phyloP scores from a whole-genome alignment of 2,113 vertebrate species.

The Semnornis frantzii region DNA sequence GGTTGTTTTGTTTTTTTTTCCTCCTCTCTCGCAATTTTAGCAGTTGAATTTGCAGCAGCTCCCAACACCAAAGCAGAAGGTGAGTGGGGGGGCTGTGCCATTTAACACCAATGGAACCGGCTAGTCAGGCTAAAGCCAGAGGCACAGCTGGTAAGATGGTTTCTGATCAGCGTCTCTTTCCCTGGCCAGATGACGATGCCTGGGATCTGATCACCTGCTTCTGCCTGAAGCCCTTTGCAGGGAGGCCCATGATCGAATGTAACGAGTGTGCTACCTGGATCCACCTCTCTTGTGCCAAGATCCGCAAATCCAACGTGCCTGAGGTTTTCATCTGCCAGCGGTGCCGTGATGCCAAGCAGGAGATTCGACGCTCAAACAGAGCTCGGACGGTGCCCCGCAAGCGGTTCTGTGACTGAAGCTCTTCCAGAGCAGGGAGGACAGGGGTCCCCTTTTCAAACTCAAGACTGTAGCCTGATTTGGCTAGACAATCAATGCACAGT shows the following conservation, averaged over 20 bases:
- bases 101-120: background rate
- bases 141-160: background rate
- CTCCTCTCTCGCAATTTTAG: background rate
- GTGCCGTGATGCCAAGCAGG: slow-evolving; percentile 89
- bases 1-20: background rate
- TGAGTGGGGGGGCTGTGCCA: background rate
- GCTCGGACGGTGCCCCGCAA: slow-evolving; percentile 92
- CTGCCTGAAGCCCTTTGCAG: slow-evolving; percentile 98
- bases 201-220: slow-evolving; percentile 99
- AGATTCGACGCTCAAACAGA: slow-evolving; percentile 93
- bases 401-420: slow-evolving; percentile 88
- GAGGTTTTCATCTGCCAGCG: slow-evolving; percentile 96
- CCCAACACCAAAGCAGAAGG: slow-evolving; percentile 70
- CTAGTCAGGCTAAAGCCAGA: background rate
- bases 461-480: slow-evolving; percentile 12
- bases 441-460: background rate
- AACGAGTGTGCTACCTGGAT: slow-evolving; percentile 96
- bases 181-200: slow-evolving; percentile 88
- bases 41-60: background rate
- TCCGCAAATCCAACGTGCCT: slow-evolving; percentile 97
- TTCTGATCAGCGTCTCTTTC: background rate
- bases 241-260: slow-evolving; percentile 98
- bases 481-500: slow-evolving; percentile 65
- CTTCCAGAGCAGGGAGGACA: background rate
- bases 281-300: slow-evolving; percentile 97